Evolutionary conservation across 2,797 vertebrate species (phyloP).

Genomic region (Cyprinella venusta): DNA sequence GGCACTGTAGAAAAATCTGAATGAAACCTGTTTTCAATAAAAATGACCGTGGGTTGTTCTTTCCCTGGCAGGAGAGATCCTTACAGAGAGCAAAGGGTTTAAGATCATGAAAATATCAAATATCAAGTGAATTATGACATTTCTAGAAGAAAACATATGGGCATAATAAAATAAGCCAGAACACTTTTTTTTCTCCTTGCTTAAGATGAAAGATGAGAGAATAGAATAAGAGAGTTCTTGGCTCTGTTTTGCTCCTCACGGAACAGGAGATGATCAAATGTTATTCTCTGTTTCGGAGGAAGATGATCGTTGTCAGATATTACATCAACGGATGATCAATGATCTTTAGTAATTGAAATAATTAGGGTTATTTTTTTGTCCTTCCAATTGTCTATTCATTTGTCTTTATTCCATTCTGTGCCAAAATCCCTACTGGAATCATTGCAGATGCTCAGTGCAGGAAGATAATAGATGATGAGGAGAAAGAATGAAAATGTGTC

Average conservation of each 20-base stretch:
- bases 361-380: background rate
- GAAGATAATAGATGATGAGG: constrained; percentile 25
- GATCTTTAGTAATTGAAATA: background rate
- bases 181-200: background rate
- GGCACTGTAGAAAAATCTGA: constrained; percentile 9
- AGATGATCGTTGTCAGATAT: background rate
- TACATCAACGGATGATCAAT: background rate
- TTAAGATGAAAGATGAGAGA: constrained; percentile 6
- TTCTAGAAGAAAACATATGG: constrained; percentile 16
- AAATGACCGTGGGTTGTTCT: constrained; percentile 1
- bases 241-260: background rate
- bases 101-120: constrained; percentile 5
- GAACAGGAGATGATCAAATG: background rate
- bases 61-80: background rate
- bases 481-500: constrained; percentile 22
- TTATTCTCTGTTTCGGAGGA: background rate
- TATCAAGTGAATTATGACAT: constrained; percentile 1
- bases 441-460: constrained; percentile 20
- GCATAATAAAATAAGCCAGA: background rate
- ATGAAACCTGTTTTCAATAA: constrained; percentile 40
- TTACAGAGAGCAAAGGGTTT: constrained; percentile 21
- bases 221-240: background rate
- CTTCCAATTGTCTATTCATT: background rate
- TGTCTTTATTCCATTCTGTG: background rate
- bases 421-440: background rate